Percentiles rank a stretch among this genome's conserved stretches.
phyloP scores from a whole-genome alignment of 1,140 invertebrate genomes.

The Tetranychus cinnabarinus region DNA sequence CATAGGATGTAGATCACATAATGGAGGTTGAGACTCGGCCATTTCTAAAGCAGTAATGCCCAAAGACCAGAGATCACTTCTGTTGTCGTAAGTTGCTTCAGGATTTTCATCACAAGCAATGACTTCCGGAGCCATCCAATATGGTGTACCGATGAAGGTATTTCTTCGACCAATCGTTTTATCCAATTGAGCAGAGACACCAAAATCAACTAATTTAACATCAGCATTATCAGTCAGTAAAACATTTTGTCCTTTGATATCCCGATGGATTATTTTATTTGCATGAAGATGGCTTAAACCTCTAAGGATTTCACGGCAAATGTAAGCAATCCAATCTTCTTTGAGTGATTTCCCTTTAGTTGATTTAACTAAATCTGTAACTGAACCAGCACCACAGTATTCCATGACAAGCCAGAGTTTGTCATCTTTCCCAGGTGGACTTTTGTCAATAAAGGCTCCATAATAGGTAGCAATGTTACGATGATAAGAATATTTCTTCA shows the following conservation, averaged over 20 bases:
- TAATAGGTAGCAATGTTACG: constrained; percentile 99
- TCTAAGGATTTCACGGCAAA: constrained; percentile 76
- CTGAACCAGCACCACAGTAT: constrained; percentile 95
- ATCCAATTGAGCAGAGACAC: constrained; percentile 95
- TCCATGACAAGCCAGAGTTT: constrained; percentile 99
- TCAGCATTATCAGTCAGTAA: constrained; percentile 96
- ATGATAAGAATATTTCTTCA: constrained; percentile 97
- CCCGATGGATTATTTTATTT: constrained; percentile 97
- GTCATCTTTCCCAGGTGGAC: constrained; percentile 93
- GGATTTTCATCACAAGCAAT: constrained; percentile 99
- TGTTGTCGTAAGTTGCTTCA: constrained; percentile 97
- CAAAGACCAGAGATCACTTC: constrained; percentile 21
- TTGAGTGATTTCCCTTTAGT: constrained; percentile 92
- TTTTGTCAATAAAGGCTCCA: constrained; percentile 98
- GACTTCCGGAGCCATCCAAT: constrained; percentile 75
- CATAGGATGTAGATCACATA: constrained; percentile 95
- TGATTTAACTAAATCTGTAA: constrained; percentile 96
- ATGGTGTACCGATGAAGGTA: constrained; percentile 98
- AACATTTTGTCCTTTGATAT: constrained; percentile 99
- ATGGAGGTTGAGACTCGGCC: constrained; percentile 81
- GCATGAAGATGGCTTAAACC: constrained; percentile 91
- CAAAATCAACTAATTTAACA: constrained; percentile 99
- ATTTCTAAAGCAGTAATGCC: constrained; percentile 77
- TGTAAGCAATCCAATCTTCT: constrained; percentile 99
- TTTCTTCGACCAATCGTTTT: constrained; percentile 93